Base-by-base conservation (phyloP, 2,888 invertebrate genomes). In the Eristalis arbustorum region DNA sequence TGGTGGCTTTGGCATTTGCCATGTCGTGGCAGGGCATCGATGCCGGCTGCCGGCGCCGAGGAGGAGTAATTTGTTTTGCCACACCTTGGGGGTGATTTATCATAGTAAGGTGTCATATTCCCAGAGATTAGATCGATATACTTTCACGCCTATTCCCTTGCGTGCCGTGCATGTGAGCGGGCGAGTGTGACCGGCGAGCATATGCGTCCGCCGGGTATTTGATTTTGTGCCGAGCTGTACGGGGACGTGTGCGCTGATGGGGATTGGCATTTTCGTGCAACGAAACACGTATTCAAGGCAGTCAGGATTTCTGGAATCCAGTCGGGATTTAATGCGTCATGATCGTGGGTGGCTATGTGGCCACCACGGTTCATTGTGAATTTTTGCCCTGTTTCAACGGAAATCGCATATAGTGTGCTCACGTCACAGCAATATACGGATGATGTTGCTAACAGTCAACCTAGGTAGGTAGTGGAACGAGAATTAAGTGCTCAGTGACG, bases 61-160 rank as follows among this genome's bases (percentile, higher is more conserved):
- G 56, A 75, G 31, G 62, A 80, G 71, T 84, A 80, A 75, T 79
- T 72, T 75, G 75, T 63, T 75, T 75, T 67, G 80, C 75, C 75
- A 75, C 75, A 72, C 84, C 84, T 80, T 71, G 57, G 56, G 75
- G 80, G 75, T 84, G 80, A 84, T 84, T 84, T 84, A 84, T 84
- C 80, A 77, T 77, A 67, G 56, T 67, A 63, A 71, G 74, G 84
- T 84, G 84, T 79, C 84, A 84, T 67, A 84, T 80, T 84, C 74
- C 61, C 69, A 66, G 40, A 84, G 80, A 80, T 75, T 62, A 79
- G 62, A 75, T 75, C 71, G 79, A 84, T 71, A 84, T 72, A 72
- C 57, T 68, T 57, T 67, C 56, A 62, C 22, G 57, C 59, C 64
- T 40, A 63, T 71, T 40, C 37, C 69, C 56, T 71, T 56, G 40